Evolutionary conservation across 2,797 vertebrate species (phyloP).

Genomic region (Petrocephalus schoutedeni): DNA sequence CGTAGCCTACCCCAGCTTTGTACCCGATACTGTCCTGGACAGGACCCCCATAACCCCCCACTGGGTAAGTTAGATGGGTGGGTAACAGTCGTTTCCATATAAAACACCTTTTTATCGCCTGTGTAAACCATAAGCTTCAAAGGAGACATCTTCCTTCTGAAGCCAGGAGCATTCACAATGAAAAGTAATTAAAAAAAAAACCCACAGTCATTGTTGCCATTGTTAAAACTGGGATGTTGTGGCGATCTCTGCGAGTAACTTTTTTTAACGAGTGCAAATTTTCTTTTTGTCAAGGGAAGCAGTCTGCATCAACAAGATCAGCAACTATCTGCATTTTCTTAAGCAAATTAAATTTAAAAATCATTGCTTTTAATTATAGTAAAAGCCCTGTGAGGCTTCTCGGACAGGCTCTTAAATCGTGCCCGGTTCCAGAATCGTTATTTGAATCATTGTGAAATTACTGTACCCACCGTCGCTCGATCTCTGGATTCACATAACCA

Average conservation of each 20-base stretch:
- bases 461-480: neutral
- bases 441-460: conserved; percentile 6
- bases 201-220: neutral
- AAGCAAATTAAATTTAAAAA: conserved; percentile 49
- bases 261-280: neutral
- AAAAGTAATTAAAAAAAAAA: neutral
- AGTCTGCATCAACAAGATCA: conserved; percentile 45
- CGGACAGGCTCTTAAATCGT: conserved; percentile 40
- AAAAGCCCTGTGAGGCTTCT: conserved; percentile 50
- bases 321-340: conserved; percentile 44
- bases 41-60: neutral
- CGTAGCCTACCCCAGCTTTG: neutral
- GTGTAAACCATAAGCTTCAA: neutral
- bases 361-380: conserved; percentile 61
- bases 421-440: neutral
- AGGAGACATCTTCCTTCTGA: neutral
- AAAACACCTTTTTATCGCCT: neutral
- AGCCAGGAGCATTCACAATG: neutral
- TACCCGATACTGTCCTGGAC: neutral
- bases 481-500: neutral
- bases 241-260: neutral
- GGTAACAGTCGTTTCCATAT: neutral
- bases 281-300: conserved; percentile 36
- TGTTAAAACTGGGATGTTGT: neutral
- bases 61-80: neutral